Base-by-base conservation (phyloP, 2,888 invertebrate genomes). In the Troilus luridus region DNA sequence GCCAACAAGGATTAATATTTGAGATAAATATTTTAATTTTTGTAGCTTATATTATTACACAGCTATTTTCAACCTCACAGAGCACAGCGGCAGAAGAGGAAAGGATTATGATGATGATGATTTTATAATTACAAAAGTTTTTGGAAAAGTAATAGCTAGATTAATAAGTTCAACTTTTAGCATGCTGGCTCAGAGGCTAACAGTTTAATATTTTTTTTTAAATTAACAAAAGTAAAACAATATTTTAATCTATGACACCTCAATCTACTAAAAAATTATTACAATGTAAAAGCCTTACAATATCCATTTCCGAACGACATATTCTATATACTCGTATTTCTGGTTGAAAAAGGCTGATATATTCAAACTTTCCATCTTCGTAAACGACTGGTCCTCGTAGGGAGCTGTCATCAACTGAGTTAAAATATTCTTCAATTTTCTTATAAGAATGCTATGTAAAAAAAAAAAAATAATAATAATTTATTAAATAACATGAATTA, bases 381-480 rank as follows among this genome's bases (percentile, higher is more conserved):
- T 77, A 89, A 12, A 91, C 58, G 21, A 91, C 81, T n/a, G 67
- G 77, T 5, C 90, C 77, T 60, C 91, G 88, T 56, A 92, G 88
- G 5, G 59, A 88, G 27, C 41, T 88, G 27, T 92, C 92, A 88
- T 92, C 91, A 12, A 91, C 91, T 21, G 89, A 64, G 59, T 92
- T 92, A 88, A 92, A 92, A 88, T 91, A 91, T 64, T 92, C 92
- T 88, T 92, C 92, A n/a, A 92, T 92, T n/a, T 77, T 91, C 89
- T 92, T 92, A 72, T 92, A 91, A 1, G 92, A 92, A 62, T 92
- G 92, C 92, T 92, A 21, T 21, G 24, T 88, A 59, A 85, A 59
- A 62, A 27, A 11, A 88, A 90, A 24, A 72, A 81, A 11, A 67
- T 17, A 9, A 89, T 8, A 72, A 64, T 64, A 7, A 64, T n/a